phyloP scores from a whole-genome alignment of 1,140 invertebrate genomes.

The Idris sp. region DNA sequence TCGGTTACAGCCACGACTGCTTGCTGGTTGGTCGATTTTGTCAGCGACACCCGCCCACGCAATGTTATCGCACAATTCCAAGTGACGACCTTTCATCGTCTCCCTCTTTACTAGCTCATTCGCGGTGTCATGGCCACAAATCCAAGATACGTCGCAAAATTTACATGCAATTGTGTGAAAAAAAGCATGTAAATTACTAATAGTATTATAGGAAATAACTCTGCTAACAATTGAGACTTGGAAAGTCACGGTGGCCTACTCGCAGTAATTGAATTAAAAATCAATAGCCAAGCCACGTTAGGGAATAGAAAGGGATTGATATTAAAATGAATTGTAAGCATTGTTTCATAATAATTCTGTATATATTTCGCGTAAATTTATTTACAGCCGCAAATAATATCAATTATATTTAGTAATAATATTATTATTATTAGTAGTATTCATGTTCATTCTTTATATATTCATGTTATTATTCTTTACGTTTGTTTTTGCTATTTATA shows the following conservation, averaged over 20 bases:
- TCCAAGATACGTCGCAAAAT: slow-evolving; percentile 34
- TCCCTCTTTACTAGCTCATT: slow-evolving; percentile 35
- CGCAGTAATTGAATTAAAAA: slow-evolving; percentile 11
- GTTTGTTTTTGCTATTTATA: slow-evolving; percentile 66
- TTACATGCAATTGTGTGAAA: slow-evolving; percentile 25
- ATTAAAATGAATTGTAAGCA: slow-evolving; percentile 17
- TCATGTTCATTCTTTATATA: slow-evolving; percentile 70
- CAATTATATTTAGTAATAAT: slow-evolving; percentile 68
- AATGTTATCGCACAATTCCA: slow-evolving; percentile 65
- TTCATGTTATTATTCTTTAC: slow-evolving; percentile 69
- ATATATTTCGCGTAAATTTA: slow-evolving; percentile 78
- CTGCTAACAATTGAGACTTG: slow-evolving; percentile 2
- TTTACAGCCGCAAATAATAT: slow-evolving; percentile 78
- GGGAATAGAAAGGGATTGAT: not conserved
- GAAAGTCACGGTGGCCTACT: slow-evolving; percentile 21
- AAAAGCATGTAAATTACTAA: slow-evolving; percentile 31
- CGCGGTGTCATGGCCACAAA: slow-evolving; percentile 52
- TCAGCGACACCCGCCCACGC: slow-evolving; percentile 76
- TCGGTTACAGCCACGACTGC: slow-evolving; percentile 71
- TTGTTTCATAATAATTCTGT: slow-evolving; percentile 76
- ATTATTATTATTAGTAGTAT: slow-evolving; percentile 67
- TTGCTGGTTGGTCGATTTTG: slow-evolving; percentile 74
- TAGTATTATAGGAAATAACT: slow-evolving; percentile 26
- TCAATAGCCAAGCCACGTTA: slow-evolving; percentile 15
- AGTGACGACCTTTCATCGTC: slow-evolving; percentile 48